Evolutionary conservation across 1,140 invertebrate genomes (phyloP).

Genomic region (Drosophila suzukii): DNA sequence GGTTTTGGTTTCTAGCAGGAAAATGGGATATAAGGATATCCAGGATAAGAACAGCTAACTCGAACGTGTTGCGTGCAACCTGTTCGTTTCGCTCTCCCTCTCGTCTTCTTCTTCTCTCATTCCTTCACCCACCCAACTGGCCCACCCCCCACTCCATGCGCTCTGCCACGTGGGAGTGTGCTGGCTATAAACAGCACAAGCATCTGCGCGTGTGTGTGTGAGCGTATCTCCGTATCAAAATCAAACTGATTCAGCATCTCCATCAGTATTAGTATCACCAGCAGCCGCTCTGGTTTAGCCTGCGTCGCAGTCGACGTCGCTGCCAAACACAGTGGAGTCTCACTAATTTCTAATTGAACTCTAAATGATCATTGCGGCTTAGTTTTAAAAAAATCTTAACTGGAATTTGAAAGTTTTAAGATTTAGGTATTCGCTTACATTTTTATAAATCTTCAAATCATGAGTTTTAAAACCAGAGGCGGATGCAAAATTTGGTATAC

Average conservation of each 20-base stretch:
- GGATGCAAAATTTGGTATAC: no score
- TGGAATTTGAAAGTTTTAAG: no score
- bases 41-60: slow-evolving; percentile 41
- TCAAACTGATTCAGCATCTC: slow-evolving; percentile 34
- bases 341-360: neutral
- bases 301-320: neutral
- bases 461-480: no score
- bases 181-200: slow-evolving; percentile 57
- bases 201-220: slow-evolving; percentile 18
- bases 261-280: slow-evolving; percentile 27
- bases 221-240: slow-evolving; percentile 32
- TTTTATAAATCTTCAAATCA: no score
- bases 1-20: slow-evolving; percentile 8
- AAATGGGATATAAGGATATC: slow-evolving; percentile 22
- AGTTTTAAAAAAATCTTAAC: no score
- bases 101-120: neutral
- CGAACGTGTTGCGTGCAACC: slow-evolving; percentile 51
- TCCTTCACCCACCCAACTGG: neutral
- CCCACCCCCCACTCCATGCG: neutral
- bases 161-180: slow-evolving; percentile 18
- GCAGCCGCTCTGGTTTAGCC: slow-evolving; percentile 9
- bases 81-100: slow-evolving; percentile 33
- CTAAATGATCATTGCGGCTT: no score
- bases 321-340: neutral
- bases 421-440: no score